Evolutionary conservation across 2,113 vertebrate species (phyloP), one percentile per base, ranked within the genome.

Genomic region (Pitta sordida): DNA sequence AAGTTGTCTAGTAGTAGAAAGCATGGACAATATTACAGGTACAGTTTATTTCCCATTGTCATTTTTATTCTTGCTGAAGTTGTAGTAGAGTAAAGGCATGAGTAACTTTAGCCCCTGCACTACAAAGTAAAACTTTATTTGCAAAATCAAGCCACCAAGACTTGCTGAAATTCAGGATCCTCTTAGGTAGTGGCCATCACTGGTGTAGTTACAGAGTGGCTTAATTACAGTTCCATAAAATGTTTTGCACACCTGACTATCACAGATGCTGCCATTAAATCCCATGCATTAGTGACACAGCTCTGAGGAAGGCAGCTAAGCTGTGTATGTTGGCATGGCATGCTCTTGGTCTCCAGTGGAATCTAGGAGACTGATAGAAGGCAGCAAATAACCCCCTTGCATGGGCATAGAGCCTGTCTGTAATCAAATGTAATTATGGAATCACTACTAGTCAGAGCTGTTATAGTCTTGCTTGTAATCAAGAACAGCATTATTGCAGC

Each of bases 341-440:
- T 71, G 46, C 17, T 63, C 43, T 51, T 44, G 71, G 75, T 74
- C 70, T 63, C 53, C 74, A 12, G 53, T 83, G 68, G 62, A 95
- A 92, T 69, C 84, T 71, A 63, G 39, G 43, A 83, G 39, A 56
- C 63, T 59, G 87, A 92, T 11, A 59, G 39, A 74, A 82, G 55
- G 59, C 76, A 93, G 83, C 82, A 94, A 93, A 92, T 67, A 83
- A 92, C 7, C 48, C 49, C 59, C 69, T 80, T 94, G 86, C 86
- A 78, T 76, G 0, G 1, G 32, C 64, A 52, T 36, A 49, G 32
- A 87, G 19, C 32, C 62, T 41, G 69, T 65, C 86, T 92, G 55
- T 91, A 92, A 96, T 90, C 91, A 94, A 21, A 73, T 13, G 7
- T 70, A 93, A 91, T 96, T 96, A 90, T 48, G 76, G 79, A 93